Evolutionary conservation across 2,797 vertebrate genomes (phyloP).

Genomic region (Protosalanx chinensis): DNA sequence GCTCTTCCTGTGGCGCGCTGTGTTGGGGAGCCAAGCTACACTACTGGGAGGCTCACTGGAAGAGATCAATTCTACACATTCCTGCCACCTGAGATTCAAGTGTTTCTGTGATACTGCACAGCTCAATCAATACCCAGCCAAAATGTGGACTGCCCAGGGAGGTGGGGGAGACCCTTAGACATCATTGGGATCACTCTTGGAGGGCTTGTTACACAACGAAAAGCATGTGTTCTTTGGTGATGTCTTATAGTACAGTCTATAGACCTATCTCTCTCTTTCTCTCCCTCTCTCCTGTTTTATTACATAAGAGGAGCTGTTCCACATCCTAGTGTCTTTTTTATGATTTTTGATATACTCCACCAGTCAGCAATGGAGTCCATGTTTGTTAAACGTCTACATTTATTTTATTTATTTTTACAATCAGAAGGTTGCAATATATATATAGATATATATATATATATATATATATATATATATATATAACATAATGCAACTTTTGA

Average conservation of each 20-base stretch:
- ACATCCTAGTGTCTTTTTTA: background rate
- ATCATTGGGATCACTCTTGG: constrained; percentile 67
- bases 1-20: constrained; percentile 62
- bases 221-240: constrained; percentile 46
- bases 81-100: constrained; percentile 86
- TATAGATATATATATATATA: too few relatives aligned
- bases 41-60: constrained; percentile 72
- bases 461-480: too few relatives aligned
- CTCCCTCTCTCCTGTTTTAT: constrained; percentile 25
- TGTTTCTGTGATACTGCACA: constrained; percentile 81
- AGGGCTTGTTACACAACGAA: constrained; percentile 62
- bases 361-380: constrained; percentile 3
- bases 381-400: too few relatives aligned
- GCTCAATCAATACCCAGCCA: constrained; percentile 81
- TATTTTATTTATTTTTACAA: too few relatives aligned
- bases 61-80: constrained; percentile 84
- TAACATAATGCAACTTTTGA: too few relatives aligned
- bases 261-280: background rate
- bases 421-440: too few relatives aligned
- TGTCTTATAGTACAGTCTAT: constrained; percentile 6
- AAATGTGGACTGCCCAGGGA: constrained; percentile 42
- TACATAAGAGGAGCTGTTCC: constrained; percentile 27
- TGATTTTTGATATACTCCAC: constrained; percentile 1
- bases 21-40: constrained; percentile 75
- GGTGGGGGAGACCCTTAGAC: constrained; percentile 59